Base-by-base conservation (phyloP, 2,888 invertebrate species). In the Agrilus mali region DNA sequence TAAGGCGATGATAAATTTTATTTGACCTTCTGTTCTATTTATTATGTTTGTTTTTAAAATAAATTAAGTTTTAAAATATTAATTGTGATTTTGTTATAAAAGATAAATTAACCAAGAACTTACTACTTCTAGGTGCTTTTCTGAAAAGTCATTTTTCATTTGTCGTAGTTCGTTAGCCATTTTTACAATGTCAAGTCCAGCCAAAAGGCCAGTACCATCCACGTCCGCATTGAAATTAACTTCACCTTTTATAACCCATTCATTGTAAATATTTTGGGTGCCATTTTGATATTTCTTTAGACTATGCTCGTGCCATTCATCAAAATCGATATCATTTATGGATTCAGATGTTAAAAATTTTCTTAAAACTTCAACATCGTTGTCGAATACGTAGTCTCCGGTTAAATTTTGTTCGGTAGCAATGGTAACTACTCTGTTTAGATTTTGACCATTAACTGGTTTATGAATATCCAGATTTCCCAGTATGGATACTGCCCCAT, bases 201-300 rank as follows among this genome's bases (percentile, higher is more conserved):
- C 63, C 2, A 73, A 50, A 2, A 54, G 41, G 3, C 60, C 64
- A 41, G 48, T 54, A 7, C 68, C 65, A 8, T 41, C 45, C 1
- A 68, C 56, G 41, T 63, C 49, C 15, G 62, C 56, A n/a, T 57
- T 47, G 33, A 73, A 67, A 31, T 58, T 52, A 13, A 72, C 52
- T 43, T 66, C 63, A 5, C 62, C 60, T 20, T 56, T 45, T 1
- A 71, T 50, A 2, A 56, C 65, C 75, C 76, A 77, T 27, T 66
- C 64, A 5, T 71, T 70, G 8, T 57, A 59, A 6, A 77, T 60
- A 4, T 57, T 54, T 53, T 75, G 73, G 7, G 56, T 50, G 0
- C 57, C 32, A 3, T 59, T 52, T 0, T 59, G 56, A 4, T 51
- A 50, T 12, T 55, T 56, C 56, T 63, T 64, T 1, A 74, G 47